Conservation (phyloP, 1,140 invertebrate genomes). For the Procambarus virginalis region DNA sequence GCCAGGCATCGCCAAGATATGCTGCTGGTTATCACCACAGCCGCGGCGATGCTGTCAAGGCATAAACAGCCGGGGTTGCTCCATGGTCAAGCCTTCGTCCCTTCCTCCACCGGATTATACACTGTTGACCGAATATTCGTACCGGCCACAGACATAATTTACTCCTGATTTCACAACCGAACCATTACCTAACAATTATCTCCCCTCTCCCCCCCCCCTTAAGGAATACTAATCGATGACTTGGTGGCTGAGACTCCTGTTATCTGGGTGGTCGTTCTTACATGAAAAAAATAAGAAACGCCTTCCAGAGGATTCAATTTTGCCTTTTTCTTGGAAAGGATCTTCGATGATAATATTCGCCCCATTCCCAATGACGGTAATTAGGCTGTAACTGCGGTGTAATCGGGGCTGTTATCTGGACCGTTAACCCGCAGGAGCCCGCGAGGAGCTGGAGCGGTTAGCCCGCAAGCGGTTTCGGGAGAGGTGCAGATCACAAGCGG, state of each 20-base stretch:
- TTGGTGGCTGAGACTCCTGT: neutral
- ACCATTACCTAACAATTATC: neutral
- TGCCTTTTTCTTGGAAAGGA: neutral
- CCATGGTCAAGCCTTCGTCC: neutral
- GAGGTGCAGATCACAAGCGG: neutral
- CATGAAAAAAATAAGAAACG: neutral
- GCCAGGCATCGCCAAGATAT: no score
- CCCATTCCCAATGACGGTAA: neutral
- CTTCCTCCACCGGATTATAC: neutral
- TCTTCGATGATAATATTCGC: neutral
- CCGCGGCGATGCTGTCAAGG: neutral
- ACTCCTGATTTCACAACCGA: neutral
- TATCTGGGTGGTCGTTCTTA: neutral
- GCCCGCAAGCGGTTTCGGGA: neutral
- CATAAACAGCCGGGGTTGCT: neutral
- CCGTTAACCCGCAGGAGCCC: neutral
- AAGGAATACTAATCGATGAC: conserved; percentile 1
- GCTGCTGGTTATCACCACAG: neutral
- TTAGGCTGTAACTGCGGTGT: neutral
- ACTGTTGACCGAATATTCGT: neutral
- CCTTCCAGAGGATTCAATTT: neutral
- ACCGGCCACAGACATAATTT: neutral
- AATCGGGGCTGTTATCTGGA: neutral
- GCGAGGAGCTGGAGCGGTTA: neutral
- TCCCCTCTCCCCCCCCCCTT: neutral